A percentile compares a stretch with the other conserved stretches of the same genome.
phyloP scores from a whole-genome alignment of 2,113 vertebrate species.

The Danio rerio region DNA sequence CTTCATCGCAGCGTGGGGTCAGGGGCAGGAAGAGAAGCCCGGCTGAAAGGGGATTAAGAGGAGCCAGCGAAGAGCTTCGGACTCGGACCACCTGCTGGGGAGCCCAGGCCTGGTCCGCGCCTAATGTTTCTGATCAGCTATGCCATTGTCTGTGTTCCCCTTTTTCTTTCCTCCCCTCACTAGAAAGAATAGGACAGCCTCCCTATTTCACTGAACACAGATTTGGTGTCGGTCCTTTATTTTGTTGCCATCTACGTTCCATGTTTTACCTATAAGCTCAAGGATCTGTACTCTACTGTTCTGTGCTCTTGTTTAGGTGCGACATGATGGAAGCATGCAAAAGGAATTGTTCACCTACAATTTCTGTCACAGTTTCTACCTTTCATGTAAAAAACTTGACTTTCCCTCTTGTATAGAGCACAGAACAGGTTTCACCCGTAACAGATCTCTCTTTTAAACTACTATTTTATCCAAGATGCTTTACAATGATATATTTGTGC shows the following conservation, averaged over 20 bases:
- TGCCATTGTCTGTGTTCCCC: conserved; percentile 50
- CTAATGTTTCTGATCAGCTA: conserved; percentile 48
- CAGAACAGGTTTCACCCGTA: no score
- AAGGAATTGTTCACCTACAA: neutral
- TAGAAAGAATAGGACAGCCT: conserved; percentile 27
- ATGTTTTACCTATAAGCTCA: neutral
- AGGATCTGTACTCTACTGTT: conserved; percentile 6
- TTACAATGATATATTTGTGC: no score
- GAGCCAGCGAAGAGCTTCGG: conserved; percentile 12
- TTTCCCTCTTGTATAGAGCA: neutral
- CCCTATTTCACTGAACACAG: conserved; percentile 22
- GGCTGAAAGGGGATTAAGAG: conserved; percentile 52
- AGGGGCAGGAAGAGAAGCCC: conserved; percentile 29
- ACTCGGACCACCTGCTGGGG: conserved; percentile 59
- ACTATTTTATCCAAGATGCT: no score
- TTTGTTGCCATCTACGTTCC: conserved; percentile 18
- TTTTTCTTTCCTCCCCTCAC: conserved; percentile 15
- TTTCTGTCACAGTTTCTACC: neutral
- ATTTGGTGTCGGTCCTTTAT: conserved; percentile 44
- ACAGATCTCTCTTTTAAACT: no score
- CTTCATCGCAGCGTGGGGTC: conserved; percentile 87
- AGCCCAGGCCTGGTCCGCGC: conserved; percentile 17
- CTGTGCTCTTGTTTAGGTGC: neutral
- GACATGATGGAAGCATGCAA: neutral
- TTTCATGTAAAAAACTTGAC: neutral